A percentile compares a stretch with the other conserved stretches of the same genome.
phyloP scores from a whole-genome alignment of 23 tunicate species.

The Botrylloides violaceus region DNA sequence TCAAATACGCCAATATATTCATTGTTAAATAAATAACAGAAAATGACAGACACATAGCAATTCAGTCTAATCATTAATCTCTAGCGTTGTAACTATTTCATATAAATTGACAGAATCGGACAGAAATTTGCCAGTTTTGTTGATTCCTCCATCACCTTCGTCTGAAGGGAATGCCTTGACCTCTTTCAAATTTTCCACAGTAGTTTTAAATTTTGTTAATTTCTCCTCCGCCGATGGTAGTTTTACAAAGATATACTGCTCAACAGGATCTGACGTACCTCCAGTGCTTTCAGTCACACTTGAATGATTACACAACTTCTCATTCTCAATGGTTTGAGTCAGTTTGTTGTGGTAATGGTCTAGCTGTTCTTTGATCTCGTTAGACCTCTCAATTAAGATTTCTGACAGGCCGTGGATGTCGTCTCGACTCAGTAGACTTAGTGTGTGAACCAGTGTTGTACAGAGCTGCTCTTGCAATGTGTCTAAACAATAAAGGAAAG shows the following conservation, averaged over 20 bases:
- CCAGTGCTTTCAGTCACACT: background rate
- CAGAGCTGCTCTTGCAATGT: constrained; percentile 54
- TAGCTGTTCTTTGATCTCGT: background rate
- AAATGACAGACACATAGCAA: background rate
- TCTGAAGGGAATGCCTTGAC: too few species aligned
- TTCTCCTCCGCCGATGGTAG: background rate
- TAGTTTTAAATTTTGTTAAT: background rate
- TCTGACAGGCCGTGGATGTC: constrained; percentile 19
- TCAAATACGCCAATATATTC: too few species aligned
- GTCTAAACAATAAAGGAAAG: constrained; percentile 15
- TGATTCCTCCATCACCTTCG: background rate
- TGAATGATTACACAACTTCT: background rate
- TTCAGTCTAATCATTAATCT: background rate
- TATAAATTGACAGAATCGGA: too few species aligned
- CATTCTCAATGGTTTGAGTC: background rate
- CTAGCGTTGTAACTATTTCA: background rate
- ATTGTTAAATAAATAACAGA: too few species aligned
- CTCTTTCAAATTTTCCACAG: background rate
- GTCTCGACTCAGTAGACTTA: constrained; percentile 8
- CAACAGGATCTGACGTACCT: constrained; percentile 2
- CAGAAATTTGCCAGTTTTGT: background rate
- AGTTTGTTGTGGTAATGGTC: constrained; percentile 1
- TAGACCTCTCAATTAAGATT: background rate
- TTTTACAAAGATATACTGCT: constrained; percentile 17
- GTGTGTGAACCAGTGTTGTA: constrained; percentile 44